phyloP scores from a whole-genome alignment of 1,140 invertebrate species.

The Heliconius himera region DNA sequence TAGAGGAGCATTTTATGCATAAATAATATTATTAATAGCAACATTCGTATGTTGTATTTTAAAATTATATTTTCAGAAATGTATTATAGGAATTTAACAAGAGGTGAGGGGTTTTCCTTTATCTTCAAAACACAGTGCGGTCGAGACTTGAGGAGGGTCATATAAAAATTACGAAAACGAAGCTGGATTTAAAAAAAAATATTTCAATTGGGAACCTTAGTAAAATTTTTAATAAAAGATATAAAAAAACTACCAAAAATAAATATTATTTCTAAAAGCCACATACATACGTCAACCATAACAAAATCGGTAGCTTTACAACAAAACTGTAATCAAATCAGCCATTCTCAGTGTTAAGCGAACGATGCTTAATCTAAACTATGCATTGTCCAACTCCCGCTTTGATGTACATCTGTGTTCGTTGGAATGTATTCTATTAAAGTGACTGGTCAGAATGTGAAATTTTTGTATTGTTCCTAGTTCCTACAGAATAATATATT shows the following conservation, averaged over 20 bases:
- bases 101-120: not conserved
- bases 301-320: not conserved
- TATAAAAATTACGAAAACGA: not conserved
- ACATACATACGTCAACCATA: not conserved
- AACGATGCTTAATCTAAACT: slow-evolving; percentile 14
- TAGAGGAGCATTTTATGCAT: too few relatives aligned
- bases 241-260: too few relatives aligned
- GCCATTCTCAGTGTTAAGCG: not conserved
- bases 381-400: slow-evolving; percentile 27
- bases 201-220: not conserved
- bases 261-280: too few relatives aligned
- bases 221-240: too few relatives aligned
- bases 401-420: slow-evolving; percentile 40
- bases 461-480: not conserved
- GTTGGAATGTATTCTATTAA: slow-evolving; percentile 19
- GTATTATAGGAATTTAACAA: not conserved
- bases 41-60: too few relatives aligned
- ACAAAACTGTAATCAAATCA: not conserved
- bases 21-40: too few relatives aligned
- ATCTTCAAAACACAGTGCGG: not conserved
- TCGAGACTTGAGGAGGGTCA: not conserved
- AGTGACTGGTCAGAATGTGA: not conserved
- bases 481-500: not conserved
- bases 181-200: not conserved
- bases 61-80: too few relatives aligned